Conservation (phyloP, 1,140 invertebrate species). For the Pomacea maculata region DNA sequence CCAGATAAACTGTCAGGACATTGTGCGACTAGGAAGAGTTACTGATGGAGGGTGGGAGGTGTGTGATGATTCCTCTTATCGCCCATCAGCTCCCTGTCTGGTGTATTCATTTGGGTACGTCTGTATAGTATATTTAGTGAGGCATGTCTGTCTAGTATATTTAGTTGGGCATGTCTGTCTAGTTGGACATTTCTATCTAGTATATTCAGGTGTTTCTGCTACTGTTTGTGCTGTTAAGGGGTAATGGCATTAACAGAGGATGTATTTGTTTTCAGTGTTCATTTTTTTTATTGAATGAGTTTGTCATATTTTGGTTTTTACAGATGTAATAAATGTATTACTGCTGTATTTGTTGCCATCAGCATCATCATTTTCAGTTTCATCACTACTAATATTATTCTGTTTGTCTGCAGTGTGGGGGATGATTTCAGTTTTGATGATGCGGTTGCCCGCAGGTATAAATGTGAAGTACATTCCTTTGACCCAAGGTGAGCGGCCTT, state of each 20-base stretch:
- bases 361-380: background rate
- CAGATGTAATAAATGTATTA: too few relatives aligned
- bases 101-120: slow-evolving; percentile 47
- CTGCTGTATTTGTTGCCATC: too few relatives aligned
- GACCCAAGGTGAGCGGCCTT: slow-evolving; percentile 42
- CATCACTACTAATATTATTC: background rate
- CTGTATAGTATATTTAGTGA: background rate
- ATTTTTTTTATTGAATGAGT: too few relatives aligned
- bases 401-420: slow-evolving; percentile 41
- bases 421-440: slow-evolving; percentile 54
- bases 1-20: slow-evolving; percentile 36
- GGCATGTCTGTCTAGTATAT: slow-evolving; percentile 1
- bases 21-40: slow-evolving; percentile 38
- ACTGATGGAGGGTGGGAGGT: slow-evolving; percentile 52
- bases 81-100: slow-evolving; percentile 30
- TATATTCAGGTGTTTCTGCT: background rate
- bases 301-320: too few relatives aligned
- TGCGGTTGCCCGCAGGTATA: slow-evolving; percentile 35
- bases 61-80: slow-evolving; percentile 34
- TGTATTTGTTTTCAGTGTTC: too few relatives aligned
- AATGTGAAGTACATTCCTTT: slow-evolving; percentile 48
- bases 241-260: too few relatives aligned
- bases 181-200: background rate
- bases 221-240: background rate
- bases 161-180: background rate